These are phyloP conservation scores for Agonum fuliginosum DNA, from an alignment of 2,888 invertebrate species.

Conservation along the genomic window DNA sequence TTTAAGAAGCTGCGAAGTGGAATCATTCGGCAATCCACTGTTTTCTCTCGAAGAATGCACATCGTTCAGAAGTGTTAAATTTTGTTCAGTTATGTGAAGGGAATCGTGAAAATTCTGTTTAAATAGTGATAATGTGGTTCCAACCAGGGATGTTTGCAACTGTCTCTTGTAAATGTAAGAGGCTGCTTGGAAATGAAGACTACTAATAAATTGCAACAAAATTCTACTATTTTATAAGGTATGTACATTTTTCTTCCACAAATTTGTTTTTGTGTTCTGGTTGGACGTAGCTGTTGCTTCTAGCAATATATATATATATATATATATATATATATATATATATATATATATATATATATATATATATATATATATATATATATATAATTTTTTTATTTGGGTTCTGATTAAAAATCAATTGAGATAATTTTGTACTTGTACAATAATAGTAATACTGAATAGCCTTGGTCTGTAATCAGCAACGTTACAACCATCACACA, in stretches of 20 bases:
- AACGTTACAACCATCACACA: no score
- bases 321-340: no score
- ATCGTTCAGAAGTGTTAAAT: constrained; percentile 34
- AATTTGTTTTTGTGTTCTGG: no score
- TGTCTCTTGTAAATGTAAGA: background rate
- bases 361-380: no score
- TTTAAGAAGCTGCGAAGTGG: constrained; percentile 14
- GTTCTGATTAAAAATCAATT: no score
- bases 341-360: no score
- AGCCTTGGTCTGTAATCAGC: no score
- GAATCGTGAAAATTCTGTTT: background rate
- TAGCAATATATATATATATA: no score
- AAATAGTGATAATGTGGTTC: background rate
- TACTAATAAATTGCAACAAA: background rate
- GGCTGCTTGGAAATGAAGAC: background rate
- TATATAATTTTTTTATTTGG: no score
- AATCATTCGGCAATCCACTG: constrained; percentile 30
- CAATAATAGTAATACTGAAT: no score
- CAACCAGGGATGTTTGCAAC: background rate
- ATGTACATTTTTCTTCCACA: background rate
- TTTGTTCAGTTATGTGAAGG: background rate
- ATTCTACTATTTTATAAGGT: background rate
- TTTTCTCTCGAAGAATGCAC: constrained; percentile 45
- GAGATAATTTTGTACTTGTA: no score
- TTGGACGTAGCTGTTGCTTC: no score